A percentile compares a stretch with the other conserved stretches of the same genome.
Conservation (phyloP, 1,140 invertebrate species). For the Wiebesia pumilae region DNA sequence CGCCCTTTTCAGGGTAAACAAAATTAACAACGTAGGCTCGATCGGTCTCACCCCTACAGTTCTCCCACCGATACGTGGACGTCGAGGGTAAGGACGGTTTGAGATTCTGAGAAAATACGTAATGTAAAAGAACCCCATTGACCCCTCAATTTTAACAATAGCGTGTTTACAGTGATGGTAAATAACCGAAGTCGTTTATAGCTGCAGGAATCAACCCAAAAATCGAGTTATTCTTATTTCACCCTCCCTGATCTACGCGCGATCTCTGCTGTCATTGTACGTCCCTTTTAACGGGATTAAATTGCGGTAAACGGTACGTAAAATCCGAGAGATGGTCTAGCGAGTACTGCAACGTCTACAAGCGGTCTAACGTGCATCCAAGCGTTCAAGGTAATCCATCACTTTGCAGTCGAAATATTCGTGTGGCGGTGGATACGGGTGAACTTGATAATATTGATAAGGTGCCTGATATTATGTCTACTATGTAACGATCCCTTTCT, state of each 20-base stretch:
- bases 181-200: no score
- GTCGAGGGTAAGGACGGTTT: no score
- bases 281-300: slow-evolving; percentile 62
- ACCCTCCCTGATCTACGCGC: slow-evolving; percentile 47
- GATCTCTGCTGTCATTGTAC: slow-evolving; percentile 29
- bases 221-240: not conserved
- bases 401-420: slow-evolving; percentile 26
- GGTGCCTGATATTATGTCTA: no score
- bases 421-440: not conserved
- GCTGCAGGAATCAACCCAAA: not conserved
- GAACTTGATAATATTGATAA: not conserved
- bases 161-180: no score
- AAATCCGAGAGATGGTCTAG: slow-evolving; percentile 54
- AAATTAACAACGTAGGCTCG: no score
- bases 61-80: no score
- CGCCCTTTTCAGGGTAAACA: no score
- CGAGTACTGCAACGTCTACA: not conserved
- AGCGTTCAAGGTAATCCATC: slow-evolving; percentile 15
- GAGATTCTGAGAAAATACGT: no score
- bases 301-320: slow-evolving; percentile 62
- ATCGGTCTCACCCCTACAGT: no score
- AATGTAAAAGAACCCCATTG: no score
- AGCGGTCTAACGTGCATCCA: not conserved
- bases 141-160: no score
- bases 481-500: no score